Percentiles rank a stretch among this genome's conserved stretches.
Conservation (phyloP, 2,113 vertebrate species). For the Polypterus bichir region DNA sequence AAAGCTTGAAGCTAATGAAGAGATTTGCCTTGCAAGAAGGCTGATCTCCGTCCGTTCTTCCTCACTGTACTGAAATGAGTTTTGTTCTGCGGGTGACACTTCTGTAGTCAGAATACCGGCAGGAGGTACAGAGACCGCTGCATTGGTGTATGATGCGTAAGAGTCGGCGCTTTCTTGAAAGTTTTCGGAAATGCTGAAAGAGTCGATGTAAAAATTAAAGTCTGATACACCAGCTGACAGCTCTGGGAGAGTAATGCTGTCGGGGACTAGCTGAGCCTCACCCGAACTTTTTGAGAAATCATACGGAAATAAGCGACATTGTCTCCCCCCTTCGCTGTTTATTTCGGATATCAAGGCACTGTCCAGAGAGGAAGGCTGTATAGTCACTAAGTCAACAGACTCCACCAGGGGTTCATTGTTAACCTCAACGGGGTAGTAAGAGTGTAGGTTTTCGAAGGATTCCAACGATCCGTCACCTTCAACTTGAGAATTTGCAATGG, state of each 20-base stretch:
- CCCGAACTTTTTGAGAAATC: constrained; percentile 25
- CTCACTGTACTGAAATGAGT: constrained; percentile 28
- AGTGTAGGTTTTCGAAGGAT: constrained; percentile 29
- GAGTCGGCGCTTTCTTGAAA: constrained; percentile 26
- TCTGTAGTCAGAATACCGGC: constrained; percentile 24
- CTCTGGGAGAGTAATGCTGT: constrained; percentile 23
- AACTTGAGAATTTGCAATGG: constrained; percentile 29
- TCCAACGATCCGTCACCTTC: constrained; percentile 27
- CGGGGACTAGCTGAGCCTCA: constrained; percentile 41
- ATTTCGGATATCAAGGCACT: constrained; percentile 14
- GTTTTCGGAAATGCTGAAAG: constrained; percentile 20
- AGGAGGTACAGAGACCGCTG: constrained; percentile 7
- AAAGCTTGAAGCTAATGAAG: constrained; percentile 54
- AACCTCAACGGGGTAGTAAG: constrained; percentile 17
- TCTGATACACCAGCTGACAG: constrained; percentile 25
- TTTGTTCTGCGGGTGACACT: constrained; percentile 18
- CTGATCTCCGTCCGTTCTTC: constrained; percentile 43
- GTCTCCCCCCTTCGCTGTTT: too few relatives aligned
- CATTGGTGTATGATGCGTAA: constrained; percentile 16
- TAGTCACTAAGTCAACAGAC: neutral
- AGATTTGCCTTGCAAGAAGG: constrained; percentile 60
- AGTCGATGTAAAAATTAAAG: constrained; percentile 33
- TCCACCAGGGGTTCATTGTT: neutral
- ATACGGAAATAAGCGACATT: constrained; percentile 5
- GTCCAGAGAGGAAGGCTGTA: neutral